phyloP scores from a whole-genome alignment of 2,888 invertebrate genomes.

The Troides aeacus region DNA sequence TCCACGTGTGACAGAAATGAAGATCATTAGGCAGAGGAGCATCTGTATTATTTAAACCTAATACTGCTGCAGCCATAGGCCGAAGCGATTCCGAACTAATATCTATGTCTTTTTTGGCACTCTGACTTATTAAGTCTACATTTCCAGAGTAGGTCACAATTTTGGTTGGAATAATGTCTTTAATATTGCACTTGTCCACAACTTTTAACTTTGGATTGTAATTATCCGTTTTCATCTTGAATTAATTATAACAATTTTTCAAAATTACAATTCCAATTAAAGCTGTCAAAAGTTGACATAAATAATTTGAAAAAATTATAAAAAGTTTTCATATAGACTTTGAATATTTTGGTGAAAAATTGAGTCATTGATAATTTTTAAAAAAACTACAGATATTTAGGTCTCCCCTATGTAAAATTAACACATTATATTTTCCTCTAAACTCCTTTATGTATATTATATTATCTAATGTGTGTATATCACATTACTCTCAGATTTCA shows the following conservation, averaged over 20 bases:
- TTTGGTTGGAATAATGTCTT: constrained; percentile 43
- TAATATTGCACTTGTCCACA: constrained; percentile 46
- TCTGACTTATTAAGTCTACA: constrained; percentile 36
- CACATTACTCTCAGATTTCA: too few species aligned
- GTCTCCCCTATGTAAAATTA: too few species aligned
- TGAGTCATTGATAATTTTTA: not conserved
- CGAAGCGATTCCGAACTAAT: constrained; percentile 32
- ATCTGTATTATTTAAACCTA: constrained; percentile 64
- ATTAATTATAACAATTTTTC: not conserved
- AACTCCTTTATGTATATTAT: too few species aligned
- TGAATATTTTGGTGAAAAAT: not conserved
- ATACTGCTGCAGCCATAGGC: constrained; percentile 56
- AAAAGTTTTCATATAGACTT: not conserved
- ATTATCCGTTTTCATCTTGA: constrained; percentile 11
- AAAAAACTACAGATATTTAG: too few species aligned
- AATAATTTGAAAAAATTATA: not conserved
- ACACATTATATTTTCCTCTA: too few species aligned
- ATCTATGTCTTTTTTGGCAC: constrained; percentile 32
- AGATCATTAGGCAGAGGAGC: constrained; percentile 46
- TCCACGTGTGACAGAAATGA: constrained; percentile 60
- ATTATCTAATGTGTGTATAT: too few species aligned
- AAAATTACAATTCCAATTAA: not conserved
- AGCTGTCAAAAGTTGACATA: constrained; percentile 24
- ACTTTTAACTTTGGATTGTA: constrained; percentile 39
- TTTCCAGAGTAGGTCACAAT: constrained; percentile 46